phyloP scores from a whole-genome alignment of 2,797 vertebrate genomes.

The Alcedo atthis region DNA sequence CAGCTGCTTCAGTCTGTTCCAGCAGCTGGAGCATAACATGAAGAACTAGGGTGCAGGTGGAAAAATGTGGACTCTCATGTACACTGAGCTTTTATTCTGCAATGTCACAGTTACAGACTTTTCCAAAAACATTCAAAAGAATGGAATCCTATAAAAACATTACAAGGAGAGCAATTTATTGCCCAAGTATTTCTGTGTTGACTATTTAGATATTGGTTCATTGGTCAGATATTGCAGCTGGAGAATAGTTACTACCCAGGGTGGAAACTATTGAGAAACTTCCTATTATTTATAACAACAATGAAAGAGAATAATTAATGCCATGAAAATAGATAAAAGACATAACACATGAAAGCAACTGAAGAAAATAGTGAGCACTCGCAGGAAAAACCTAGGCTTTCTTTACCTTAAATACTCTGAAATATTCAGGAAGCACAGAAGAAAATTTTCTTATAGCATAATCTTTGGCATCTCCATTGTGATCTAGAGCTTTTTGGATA shows the following conservation, averaged over 20 bases:
- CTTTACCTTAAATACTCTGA: slow-evolving; percentile 89
- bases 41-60: accelerated
- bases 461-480: slow-evolving; percentile 84
- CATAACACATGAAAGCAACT: neutral
- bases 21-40: neutral
- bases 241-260: neutral
- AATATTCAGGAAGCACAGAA: slow-evolving; percentile 87
- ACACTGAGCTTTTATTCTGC: neutral
- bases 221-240: neutral
- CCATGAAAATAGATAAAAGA: neutral
- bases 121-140: neutral
- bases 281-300: neutral
- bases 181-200: neutral
- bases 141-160: neutral
- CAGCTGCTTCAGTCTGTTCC: neutral
- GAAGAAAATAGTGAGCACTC: neutral
- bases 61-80: neutral
- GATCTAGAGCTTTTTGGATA: slow-evolving; percentile 84
- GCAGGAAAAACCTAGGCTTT: neutral
- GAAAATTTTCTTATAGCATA: slow-evolving; percentile 89
- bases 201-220: neutral
- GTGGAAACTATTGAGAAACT: neutral
- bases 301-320: neutral
- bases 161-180: neutral
- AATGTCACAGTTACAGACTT: neutral